Conservation (phyloP, 2,888 invertebrate genomes). For the Lathronympha strigana region DNA sequence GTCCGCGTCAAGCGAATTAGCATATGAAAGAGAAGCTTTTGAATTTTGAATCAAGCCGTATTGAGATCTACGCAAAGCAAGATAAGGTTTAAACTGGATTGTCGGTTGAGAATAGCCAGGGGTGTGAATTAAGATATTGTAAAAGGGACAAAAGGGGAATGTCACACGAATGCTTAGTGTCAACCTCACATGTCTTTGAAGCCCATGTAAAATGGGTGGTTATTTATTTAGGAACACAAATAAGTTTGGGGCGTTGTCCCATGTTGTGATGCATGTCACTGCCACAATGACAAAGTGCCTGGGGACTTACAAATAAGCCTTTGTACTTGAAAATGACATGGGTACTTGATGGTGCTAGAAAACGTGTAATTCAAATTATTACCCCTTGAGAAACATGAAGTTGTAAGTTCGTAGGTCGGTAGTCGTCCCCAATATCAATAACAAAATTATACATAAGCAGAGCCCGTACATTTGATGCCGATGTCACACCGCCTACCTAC, state of each 20-base stretch:
- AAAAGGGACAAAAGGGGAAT: constrained; percentile 71
- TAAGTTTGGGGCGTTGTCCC: constrained; percentile 49
- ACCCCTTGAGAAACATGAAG: constrained; percentile 9
- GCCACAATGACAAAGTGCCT: constrained; percentile 46
- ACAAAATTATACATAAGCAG: too few species aligned
- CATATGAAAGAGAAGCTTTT: constrained; percentile 62
- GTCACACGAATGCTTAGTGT: constrained; percentile 78
- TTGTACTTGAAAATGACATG: constrained; percentile 36
- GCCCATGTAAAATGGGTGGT: constrained; percentile 63
- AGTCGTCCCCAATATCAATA: too few species aligned
- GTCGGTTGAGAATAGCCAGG: constrained; percentile 58
- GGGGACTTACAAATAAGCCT: constrained; percentile 36
- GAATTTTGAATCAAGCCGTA: constrained; percentile 42
- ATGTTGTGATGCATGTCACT: constrained; percentile 50
- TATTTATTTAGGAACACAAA: constrained; percentile 63
- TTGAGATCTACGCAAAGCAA: constrained; percentile 41
- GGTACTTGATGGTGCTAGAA: constrained; percentile 26
- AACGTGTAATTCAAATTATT: constrained; percentile 20
- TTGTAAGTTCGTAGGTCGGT: too few species aligned
- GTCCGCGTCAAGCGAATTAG: constrained; percentile 57
- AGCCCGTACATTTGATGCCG: too few species aligned
- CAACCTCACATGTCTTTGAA: constrained; percentile 77
- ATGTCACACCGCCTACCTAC: too few species aligned
- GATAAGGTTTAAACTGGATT: constrained; percentile 50
- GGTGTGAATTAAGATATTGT: constrained; percentile 82